phyloP scores from a whole-genome alignment of 2,888 invertebrate species.

The Hemicrepidius hirtus region DNA sequence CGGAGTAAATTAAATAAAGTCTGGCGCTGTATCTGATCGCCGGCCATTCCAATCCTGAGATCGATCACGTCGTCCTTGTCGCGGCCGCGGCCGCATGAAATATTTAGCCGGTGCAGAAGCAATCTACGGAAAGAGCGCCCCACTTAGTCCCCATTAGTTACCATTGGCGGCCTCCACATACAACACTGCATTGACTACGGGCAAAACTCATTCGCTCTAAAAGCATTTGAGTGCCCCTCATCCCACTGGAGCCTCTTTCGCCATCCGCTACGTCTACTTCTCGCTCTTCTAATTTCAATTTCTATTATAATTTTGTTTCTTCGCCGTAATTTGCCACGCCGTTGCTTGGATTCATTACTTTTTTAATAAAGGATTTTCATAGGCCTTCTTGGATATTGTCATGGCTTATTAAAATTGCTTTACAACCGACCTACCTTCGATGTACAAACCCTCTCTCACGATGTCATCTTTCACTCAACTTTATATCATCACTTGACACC shows the following conservation, averaged over 20 bases:
- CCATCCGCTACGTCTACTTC: slow-evolving; percentile 53
- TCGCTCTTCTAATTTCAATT: slow-evolving; percentile 57
- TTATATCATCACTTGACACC: slow-evolving; percentile 17
- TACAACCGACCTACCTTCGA: slow-evolving; percentile 45
- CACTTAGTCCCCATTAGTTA: slow-evolving; percentile 70
- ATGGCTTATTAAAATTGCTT: slow-evolving; percentile 50
- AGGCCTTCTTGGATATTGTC: slow-evolving; percentile 49
- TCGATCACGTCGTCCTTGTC: slow-evolving; percentile 66
- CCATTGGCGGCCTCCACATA: slow-evolving; percentile 61
- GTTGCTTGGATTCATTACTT: slow-evolving; percentile 53
- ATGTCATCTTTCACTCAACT: slow-evolving; percentile 21
- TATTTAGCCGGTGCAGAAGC: slow-evolving; percentile 69
- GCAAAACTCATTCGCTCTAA: slow-evolving; percentile 69
- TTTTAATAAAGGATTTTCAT: slow-evolving; percentile 52
- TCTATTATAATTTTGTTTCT: slow-evolving; percentile 57
- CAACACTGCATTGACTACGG: slow-evolving; percentile 64
- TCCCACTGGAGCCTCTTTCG: slow-evolving; percentile 49
- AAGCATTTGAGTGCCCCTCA: slow-evolving; percentile 67
- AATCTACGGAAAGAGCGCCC: slow-evolving; percentile 70
- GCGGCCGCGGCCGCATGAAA: slow-evolving; percentile 66
- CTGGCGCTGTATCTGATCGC: slow-evolving; percentile 68
- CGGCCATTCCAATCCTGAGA: slow-evolving; percentile 68
- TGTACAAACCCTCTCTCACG: slow-evolving; percentile 24
- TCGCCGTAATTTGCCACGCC: slow-evolving; percentile 53
- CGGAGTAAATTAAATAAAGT: slow-evolving; percentile 70